A percentile compares a stretch with the other conserved stretches of the same genome.
Evolutionary conservation across 1,140 invertebrate species (phyloP).

Genomic region (Tribolium castaneum): DNA sequence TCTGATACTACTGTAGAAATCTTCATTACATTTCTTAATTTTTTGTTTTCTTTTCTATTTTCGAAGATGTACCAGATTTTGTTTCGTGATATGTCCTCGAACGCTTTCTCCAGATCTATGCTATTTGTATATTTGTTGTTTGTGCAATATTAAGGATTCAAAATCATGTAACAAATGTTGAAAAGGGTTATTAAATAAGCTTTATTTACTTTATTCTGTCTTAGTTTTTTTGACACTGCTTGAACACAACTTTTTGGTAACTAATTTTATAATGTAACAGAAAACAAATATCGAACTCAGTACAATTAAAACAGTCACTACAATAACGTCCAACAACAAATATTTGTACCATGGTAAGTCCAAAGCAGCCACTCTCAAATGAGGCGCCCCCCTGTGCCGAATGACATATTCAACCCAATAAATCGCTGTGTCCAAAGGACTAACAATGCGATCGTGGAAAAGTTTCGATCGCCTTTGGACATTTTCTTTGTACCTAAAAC

Average conservation of each 20-base stretch:
- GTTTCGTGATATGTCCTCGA: no score
- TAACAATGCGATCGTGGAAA: constrained; percentile 71
- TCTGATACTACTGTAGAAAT: no score
- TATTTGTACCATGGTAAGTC: constrained; percentile 60
- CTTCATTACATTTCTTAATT: no score
- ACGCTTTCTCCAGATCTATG: no score
- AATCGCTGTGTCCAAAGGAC: constrained; percentile 72
- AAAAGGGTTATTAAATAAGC: no score
- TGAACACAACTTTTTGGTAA: neutral
- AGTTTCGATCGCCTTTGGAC: constrained; percentile 67
- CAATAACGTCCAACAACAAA: constrained; percentile 52
- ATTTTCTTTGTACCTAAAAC: constrained; percentile 50
- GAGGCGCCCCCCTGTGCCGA: constrained; percentile 67
- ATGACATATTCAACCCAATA: constrained; percentile 78
- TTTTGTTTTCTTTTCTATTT: no score
- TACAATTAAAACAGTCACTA: neutral
- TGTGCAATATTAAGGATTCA: no score
- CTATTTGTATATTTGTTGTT: no score
- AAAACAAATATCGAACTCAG: neutral
- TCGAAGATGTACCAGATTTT: no score
- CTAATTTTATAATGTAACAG: neutral
- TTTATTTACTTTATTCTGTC: no score
- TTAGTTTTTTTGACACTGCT: no score
- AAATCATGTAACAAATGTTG: no score
- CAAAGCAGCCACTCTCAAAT: constrained; percentile 53